Evolutionary conservation across 2,888 invertebrate genomes (phyloP).

Genomic region (Macaria notata): DNA sequence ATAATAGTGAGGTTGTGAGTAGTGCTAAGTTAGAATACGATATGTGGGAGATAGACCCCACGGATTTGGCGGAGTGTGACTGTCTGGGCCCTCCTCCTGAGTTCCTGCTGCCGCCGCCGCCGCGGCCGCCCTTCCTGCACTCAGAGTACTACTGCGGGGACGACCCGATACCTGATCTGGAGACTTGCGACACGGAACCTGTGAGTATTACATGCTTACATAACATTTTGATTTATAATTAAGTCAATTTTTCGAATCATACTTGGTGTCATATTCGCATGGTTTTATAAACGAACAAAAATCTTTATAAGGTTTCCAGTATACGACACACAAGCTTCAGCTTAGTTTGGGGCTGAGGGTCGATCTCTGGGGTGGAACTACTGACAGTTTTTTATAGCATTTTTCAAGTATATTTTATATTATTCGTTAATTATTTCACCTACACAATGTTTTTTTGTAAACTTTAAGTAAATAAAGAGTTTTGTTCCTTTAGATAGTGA

Average conservation of each 20-base stretch:
- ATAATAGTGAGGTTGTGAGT: slow-evolving; percentile 80
- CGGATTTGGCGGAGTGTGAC: slow-evolving; percentile 88
- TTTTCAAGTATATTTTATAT: too few species aligned
- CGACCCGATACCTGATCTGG: slow-evolving; percentile 86
- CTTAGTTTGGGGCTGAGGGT: too few species aligned
- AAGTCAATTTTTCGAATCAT: neutral
- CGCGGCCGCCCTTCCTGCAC: slow-evolving; percentile 87
- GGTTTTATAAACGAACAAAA: too few species aligned
- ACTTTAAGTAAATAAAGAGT: too few species aligned
- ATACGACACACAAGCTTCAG: too few species aligned
- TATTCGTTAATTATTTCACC: too few species aligned
- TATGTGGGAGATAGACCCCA: slow-evolving; percentile 88
- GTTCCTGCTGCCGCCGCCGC: slow-evolving; percentile 88
- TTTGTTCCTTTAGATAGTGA: too few species aligned
- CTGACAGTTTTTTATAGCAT: too few species aligned
- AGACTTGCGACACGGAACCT: slow-evolving; percentile 89
- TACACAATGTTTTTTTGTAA: too few species aligned
- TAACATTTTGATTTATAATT: slow-evolving; percentile 1
- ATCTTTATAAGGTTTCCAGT: too few species aligned
- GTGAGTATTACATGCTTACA: slow-evolving; percentile 74
- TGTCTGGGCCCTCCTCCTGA: slow-evolving; percentile 89
- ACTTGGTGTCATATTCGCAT: too few species aligned
- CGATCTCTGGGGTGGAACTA: too few species aligned
- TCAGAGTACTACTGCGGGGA: slow-evolving; percentile 87
- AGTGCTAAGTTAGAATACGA: slow-evolving; percentile 82